These are phyloP conservation scores for Mustelus asterias DNA, from an alignment of 2,113 vertebrate species.

Conservation along the genomic window DNA sequence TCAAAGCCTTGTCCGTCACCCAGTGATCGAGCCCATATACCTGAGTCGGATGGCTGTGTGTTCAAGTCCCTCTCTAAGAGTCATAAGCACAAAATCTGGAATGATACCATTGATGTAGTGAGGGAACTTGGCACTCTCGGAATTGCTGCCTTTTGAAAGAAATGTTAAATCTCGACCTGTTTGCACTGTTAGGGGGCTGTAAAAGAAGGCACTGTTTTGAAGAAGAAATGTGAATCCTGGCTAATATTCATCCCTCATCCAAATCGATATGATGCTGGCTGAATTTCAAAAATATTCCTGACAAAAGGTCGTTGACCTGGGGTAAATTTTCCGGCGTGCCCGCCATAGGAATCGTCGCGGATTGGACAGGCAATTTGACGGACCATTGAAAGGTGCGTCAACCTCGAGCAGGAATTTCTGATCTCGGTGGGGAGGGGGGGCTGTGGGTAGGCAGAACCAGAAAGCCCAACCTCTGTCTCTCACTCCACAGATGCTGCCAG, in stretches of 20 bases:
- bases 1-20: neutral
- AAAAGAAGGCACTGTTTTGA: neutral
- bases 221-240: neutral
- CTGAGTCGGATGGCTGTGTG: neutral
- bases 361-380: too few species aligned
- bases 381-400: neutral
- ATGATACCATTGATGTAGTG: neutral
- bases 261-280: neutral
- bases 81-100: neutral
- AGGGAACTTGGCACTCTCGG: neutral
- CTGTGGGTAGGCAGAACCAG: too few species aligned
- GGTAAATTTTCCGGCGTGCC: too few species aligned
- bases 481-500: neutral
- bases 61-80: neutral
- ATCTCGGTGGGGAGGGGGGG: too few species aligned
- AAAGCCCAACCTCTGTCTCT: neutral
- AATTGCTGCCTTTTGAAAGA: neutral
- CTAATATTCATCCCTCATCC: neutral
- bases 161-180: neutral
- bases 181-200: neutral
- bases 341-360: too few species aligned
- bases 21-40: neutral
- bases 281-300: neutral
- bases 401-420: too few species aligned
- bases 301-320: neutral